Base-by-base conservation (phyloP, 1,140 invertebrate genomes). In the Himalopsyche phryganea region DNA sequence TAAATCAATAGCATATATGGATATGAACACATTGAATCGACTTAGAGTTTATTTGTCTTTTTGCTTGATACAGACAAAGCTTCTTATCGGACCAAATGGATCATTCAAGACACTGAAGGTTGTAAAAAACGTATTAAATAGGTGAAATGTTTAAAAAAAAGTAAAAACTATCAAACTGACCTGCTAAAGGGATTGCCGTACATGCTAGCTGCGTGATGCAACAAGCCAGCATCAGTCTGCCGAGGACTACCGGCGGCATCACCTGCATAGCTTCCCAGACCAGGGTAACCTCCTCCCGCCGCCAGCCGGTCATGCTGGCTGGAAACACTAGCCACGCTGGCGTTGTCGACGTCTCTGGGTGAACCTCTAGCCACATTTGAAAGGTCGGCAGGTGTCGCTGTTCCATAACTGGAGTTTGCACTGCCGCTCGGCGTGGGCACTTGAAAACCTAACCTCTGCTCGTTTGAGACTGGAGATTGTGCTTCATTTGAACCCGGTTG, bases 171-270 rank as follows among this genome's bases (percentile, higher is more conserved):
- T n/a, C n/a, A n/a, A n/a, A 52, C 58, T 57, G 42, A 76, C 76
- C 76, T 73, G 58, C 70, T 76, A 58, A 70, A 78, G 66, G 74
- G 73, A 65, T 68, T 76, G 61, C 73, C 71, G 64, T 76, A 77
- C 72, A 77, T 76, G 63, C 72, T 70, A 61, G 69, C 70, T 6
- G 62, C 36, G 32, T 65, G 63, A 40, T 65, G 63, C 71, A 73
- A 64, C 70, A 64, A 35, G 11, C 38, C 46, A 20, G 51, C 48
- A 20, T 64, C 62, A 1, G 9, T 6, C 40, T 64, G 62, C 32
- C 62, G 41, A 0, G 76, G 74, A 64, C 76, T 78, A 44, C 74
- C 71, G 14, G 53, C 62, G 11, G 56, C 35, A 17, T 64, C 62
- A 23, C 48, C 56, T 10, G 61, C 6, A 14, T 60, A 64, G 9